Evolutionary conservation across 2,888 invertebrate species (phyloP).

Genomic region (Torymus aiolomorphi): DNA sequence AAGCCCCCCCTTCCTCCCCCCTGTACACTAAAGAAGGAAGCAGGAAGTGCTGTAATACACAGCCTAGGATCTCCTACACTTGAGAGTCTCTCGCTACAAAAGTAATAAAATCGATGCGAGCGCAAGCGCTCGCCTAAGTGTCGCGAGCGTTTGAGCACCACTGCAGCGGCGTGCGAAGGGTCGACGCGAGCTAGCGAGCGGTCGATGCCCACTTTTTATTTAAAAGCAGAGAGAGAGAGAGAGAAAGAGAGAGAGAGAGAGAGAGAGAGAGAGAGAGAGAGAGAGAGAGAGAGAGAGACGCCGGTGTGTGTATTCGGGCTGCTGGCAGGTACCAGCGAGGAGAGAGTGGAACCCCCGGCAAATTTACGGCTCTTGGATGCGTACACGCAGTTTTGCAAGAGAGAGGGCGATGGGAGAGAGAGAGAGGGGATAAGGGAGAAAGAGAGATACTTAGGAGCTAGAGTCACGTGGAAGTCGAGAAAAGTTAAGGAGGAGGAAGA

Average conservation of each 20-base stretch:
- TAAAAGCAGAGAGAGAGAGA: constrained; percentile 42
- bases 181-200: constrained; percentile 27
- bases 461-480: too few species aligned
- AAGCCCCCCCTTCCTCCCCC: not conserved
- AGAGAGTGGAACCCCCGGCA: not conserved
- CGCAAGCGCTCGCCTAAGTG: not conserved
- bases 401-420: too few species aligned
- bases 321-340: constrained; percentile 24
- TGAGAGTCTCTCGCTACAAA: constrained; percentile 5
- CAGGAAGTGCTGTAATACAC: constrained; percentile 38
- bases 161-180: constrained; percentile 40
- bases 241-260: constrained; percentile 42
- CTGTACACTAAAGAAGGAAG: constrained; percentile 23
- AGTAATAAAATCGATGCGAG: constrained; percentile 52
- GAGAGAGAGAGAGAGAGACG: constrained; percentile 30
- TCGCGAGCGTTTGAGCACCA: constrained; percentile 41
- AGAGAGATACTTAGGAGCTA: too few species aligned
- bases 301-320: constrained; percentile 14
- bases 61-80: too few species aligned
- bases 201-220: constrained; percentile 55
- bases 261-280: constrained; percentile 43
- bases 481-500: too few species aligned
- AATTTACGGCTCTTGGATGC: too few species aligned
- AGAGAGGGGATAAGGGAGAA: too few species aligned
- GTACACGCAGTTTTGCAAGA: too few species aligned